Evolutionary conservation across 2,797 vertebrate genomes (phyloP).

Genomic region (Botia kubotai): DNA sequence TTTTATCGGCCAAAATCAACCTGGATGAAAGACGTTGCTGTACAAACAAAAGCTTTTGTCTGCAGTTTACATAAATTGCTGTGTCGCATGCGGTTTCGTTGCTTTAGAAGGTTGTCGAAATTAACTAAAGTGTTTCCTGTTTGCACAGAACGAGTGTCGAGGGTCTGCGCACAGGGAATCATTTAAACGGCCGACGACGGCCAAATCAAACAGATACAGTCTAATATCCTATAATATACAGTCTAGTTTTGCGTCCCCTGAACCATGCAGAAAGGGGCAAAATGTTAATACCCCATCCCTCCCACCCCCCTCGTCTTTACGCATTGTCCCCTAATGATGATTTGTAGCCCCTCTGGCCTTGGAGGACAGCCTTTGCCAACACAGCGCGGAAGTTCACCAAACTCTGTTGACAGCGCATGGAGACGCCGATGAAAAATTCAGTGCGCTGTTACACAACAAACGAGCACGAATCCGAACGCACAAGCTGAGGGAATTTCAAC

Average conservation of each 20-base stretch:
- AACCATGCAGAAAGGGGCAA: constrained; percentile 50
- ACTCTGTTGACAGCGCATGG: constrained; percentile 50
- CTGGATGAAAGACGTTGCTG: constrained; percentile 31
- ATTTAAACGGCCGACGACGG: constrained; percentile 29
- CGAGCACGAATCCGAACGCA: constrained; percentile 52
- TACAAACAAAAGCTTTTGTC: constrained; percentile 21
- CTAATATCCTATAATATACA: constrained; percentile 55
- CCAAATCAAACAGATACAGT: constrained; percentile 52
- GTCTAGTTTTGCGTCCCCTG: constrained; percentile 54
- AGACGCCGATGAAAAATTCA: constrained; percentile 50
- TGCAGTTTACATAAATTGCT: not conserved
- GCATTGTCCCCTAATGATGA: constrained; percentile 51
- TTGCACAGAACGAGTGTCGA: constrained; percentile 28
- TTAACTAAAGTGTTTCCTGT: constrained; percentile 50
- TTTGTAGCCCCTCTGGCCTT: constrained; percentile 57
- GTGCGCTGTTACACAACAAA: constrained; percentile 64
- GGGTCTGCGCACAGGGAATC: constrained; percentile 27
- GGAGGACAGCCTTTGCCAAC: constrained; percentile 54
- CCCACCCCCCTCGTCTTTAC: constrained; percentile 26
- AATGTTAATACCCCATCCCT: constrained; percentile 14
- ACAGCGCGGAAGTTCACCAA: constrained; percentile 69
- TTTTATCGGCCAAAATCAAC: constrained; percentile 41
- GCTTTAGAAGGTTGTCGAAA: constrained; percentile 33
- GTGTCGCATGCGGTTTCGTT: constrained; percentile 24
- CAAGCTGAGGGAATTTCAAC: constrained; percentile 30